phyloP scores from a whole-genome alignment of 2,797 vertebrate species.

The Agapornis canus region DNA sequence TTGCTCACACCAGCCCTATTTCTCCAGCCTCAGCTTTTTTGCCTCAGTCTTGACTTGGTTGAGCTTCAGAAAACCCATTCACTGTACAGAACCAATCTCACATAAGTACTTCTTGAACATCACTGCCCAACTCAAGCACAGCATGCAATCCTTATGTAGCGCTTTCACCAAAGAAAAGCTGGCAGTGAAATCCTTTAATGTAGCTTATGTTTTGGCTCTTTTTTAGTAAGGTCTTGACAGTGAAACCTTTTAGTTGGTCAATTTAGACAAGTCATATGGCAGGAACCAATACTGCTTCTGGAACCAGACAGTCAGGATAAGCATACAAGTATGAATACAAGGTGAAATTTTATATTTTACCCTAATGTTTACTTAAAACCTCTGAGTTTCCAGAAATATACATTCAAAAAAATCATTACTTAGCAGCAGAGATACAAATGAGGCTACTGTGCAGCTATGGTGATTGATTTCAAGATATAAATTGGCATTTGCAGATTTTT shows the following conservation, averaged over 20 bases:
- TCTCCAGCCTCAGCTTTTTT: not conserved
- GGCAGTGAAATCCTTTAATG: not conserved
- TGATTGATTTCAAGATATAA: not conserved
- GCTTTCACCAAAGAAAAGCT: not conserved
- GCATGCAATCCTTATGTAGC: not conserved
- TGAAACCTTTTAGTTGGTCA: not conserved
- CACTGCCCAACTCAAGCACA: not conserved
- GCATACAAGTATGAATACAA: not conserved
- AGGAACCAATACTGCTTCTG: not conserved
- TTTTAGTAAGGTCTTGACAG: not conserved
- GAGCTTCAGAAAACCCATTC: not conserved
- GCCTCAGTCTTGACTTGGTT: not conserved
- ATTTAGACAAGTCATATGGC: not conserved
- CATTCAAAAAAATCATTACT: not conserved
- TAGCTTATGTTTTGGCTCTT: not conserved
- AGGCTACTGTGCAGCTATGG: not conserved
- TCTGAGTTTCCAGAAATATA: not conserved
- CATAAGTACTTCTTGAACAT: not conserved
- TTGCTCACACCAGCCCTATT: not conserved
- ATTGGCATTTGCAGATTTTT: not conserved
- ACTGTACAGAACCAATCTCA: not conserved
- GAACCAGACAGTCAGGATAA: not conserved
- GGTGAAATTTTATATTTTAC: not conserved
- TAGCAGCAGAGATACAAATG: not conserved
- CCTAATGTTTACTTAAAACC: not conserved